phyloP scores from a whole-genome alignment of 2,113 vertebrate species.

The Lagopus leucura region DNA sequence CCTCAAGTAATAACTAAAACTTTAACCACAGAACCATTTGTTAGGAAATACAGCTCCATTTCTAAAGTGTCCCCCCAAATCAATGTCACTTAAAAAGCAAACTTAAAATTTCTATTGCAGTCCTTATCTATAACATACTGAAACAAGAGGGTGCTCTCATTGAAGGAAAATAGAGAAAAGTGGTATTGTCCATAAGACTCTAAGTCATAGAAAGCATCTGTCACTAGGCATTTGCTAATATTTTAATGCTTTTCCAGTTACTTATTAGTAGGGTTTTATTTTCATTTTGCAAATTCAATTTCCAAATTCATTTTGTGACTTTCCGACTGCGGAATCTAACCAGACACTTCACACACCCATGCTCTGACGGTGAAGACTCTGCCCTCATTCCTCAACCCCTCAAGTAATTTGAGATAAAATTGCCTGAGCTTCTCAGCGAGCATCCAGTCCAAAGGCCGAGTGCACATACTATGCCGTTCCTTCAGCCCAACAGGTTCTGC shows the following conservation, averaged over 20 bases:
- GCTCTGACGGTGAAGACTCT: neutral
- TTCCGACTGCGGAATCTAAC: neutral
- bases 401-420: neutral
- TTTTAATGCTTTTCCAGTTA: neutral
- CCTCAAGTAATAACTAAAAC: neutral
- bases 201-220: neutral
- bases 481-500: neutral
- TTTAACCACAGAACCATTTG: neutral
- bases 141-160: neutral
- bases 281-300: neutral
- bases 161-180: neutral
- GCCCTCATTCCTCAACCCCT: no score
- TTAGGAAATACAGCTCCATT: neutral
- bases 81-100: neutral
- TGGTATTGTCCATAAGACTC: neutral
- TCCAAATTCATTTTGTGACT: neutral
- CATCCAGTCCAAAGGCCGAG: accelerated
- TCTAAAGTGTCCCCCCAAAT: neutral
- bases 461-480: accelerated
- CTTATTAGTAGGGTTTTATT: neutral
- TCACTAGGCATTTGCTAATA: neutral
- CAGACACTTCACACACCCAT: neutral
- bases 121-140: neutral
- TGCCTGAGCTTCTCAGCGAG: neutral
- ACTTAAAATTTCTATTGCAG: neutral